These are phyloP conservation scores for Merops nubicus DNA, from an alignment of 2,113 vertebrate genomes.

Conservation along the genomic window DNA sequence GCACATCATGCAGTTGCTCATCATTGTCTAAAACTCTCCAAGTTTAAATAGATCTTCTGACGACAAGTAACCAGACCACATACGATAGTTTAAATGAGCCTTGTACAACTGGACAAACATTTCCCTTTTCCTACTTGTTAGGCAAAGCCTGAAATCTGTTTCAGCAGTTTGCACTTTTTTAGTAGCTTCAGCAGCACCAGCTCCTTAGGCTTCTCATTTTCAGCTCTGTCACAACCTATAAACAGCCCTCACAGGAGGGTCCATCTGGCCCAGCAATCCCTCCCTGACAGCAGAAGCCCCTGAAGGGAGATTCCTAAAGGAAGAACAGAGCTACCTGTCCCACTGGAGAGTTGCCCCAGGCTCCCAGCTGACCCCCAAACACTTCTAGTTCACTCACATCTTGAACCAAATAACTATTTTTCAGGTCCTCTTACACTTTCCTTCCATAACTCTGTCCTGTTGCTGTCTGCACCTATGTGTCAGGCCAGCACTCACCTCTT, in stretches of 20 bases:
- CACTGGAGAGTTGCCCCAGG: neutral
- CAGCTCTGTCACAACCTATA: neutral
- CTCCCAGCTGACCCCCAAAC: neutral
- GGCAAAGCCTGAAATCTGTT: neutral
- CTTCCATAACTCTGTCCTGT: too few species aligned
- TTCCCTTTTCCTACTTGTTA: neutral
- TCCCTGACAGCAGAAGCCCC: neutral
- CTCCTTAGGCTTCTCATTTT: neutral
- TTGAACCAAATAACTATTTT: neutral
- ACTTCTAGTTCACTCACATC: neutral
- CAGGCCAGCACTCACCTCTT: neutral
- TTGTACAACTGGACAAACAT: neutral
- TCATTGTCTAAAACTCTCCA: neutral
- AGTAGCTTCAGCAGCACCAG: neutral
- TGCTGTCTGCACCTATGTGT: too few species aligned
- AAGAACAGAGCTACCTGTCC: neutral
- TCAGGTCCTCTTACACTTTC: neutral
- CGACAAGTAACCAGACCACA: neutral
- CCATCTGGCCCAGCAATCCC: neutral
- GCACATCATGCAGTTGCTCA: neutral
- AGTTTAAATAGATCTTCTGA: neutral
- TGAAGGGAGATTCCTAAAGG: too few species aligned
- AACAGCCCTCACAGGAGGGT: neutral
- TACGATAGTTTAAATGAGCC: accelerated
- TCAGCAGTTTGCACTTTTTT: neutral